Base-by-base conservation (phyloP, 2,888 invertebrate genomes). In the Chymomyza procnemis region DNA sequence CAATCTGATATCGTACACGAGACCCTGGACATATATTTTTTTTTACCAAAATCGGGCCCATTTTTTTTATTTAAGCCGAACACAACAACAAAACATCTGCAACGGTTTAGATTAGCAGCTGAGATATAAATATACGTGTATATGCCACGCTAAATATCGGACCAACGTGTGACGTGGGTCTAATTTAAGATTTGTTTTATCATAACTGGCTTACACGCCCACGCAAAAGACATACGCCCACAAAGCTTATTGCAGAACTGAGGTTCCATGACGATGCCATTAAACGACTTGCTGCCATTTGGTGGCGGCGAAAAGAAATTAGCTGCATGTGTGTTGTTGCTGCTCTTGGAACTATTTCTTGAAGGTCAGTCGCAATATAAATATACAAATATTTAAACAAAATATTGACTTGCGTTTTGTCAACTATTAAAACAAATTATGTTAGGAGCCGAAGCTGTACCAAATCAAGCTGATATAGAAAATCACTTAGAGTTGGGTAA, bases 401-500 rank as follows among this genome's bases (percentile, higher is more conserved):
- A 60, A 58, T 55, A 55, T 48, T 19, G n/a, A 14, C 18, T 19
- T 48, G 30, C 14, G 6, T 58, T 67, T 26, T 26, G 46, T 63
- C 68, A 61, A 64, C 46, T 14, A 34, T 57, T 55, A 56, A 26
- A 56, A 26, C 72, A 66, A 89, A 90, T 8, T 55, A 48, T 12
- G 57, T 66, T 82, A 96, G 96, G 95, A 90, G 93, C 95, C 89
- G 94, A 95, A 87, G 79, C 90, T 5, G 83, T 73, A 14, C 73
- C 89, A 84, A 93, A 93, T 76, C 94, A 94, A 87, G 92, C 94
- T 61, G 98, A 98, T 91, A 95, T 98, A 73, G 96, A 97, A 87
- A 96, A 95, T 89, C 99, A 99, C 92, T 92, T 99, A 90, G 97
- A 99, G 90, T 92, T 97, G 91, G 99, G 99, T 1, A 96, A 95